Evolutionary conservation across 2,797 vertebrate species (phyloP), one percentile per base, ranked within the genome.

Genomic region (Acanthurus leucopareius): DNA sequence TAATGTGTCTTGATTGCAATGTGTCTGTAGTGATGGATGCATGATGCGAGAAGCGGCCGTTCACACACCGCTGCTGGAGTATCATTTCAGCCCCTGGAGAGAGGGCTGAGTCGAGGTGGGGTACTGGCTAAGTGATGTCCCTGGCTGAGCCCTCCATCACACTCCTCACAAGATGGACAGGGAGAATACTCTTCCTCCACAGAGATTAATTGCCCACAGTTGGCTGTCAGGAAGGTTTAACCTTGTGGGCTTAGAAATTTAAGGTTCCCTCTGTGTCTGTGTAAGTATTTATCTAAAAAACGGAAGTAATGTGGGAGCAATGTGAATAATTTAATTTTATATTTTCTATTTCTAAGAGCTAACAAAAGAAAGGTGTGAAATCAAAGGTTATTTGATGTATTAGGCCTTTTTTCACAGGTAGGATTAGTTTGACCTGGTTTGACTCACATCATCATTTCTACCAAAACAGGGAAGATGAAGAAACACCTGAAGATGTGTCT

Each of bases 131-230:
- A 91, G 89, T 87, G 86, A 90, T 80, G 89, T 88, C 83, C 84
- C 85, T 71, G 81, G 75, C 86, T 76, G 65, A 92, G 86, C 79
- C 86, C 80, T 93, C 88, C 88, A 92, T 93, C 90, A 92, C 90
- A 91, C 85, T 86, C 77, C 80, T 80, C 82, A 71, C 76, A 74
- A 87, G 89, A 93, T 73, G 82, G 90, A 94, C 90, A 88, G 85
- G 89, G 75, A 85, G 88, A 88, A 85, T 80, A 79, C 86, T 86
- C 82, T 88, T 89, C 86, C 85, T 83, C 80, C 45, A 28, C 53
- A 22, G 73, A 86, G 90, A 94, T 67, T 91, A 87, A 93, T 94
- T 85, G 89, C 74, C 52, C 48, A 35, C 84, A 83, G 86, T 84
- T 78, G 85, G 75, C 86, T 89, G 90, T 80, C 66, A 10, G 83